Percentiles rank a stretch among this genome's conserved stretches.
These are phyloP conservation scores for Aurelia coerulea DNA, from an alignment of 30 jellyfish, hydroid and myxozoan species.

Conservation along the genomic window DNA sequence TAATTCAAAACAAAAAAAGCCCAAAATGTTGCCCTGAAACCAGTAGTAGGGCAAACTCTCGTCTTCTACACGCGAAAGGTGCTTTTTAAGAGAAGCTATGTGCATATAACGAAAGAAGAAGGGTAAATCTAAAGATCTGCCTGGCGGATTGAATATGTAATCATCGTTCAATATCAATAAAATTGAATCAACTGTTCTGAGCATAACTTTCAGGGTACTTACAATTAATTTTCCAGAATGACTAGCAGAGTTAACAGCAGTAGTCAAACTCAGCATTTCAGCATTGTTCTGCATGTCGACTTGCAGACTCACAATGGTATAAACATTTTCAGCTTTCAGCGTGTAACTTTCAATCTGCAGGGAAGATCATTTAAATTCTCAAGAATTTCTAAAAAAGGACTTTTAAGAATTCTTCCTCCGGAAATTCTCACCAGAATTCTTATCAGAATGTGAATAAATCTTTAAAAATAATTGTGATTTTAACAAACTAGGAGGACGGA, in stretches of 20 bases:
- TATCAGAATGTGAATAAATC: background rate
- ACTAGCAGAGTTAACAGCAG: background rate
- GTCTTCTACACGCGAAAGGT: too few species aligned
- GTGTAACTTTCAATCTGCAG: background rate
- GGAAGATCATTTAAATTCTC: background rate
- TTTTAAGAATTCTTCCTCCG: background rate
- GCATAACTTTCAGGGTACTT: background rate
- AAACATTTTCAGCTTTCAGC: background rate
- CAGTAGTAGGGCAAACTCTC: too few species aligned
- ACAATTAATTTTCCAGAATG: slow-evolving; percentile 1
- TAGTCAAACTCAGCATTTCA: slow-evolving; percentile 1
- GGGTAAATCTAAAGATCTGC: too few species aligned
- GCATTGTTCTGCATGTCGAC: background rate
- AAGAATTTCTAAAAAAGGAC: background rate
- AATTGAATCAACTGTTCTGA: too few species aligned
- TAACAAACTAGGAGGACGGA: too few species aligned
- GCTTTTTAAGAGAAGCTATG: too few species aligned
- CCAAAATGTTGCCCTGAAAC: too few species aligned
- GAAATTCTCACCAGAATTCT: background rate
- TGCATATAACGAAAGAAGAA: too few species aligned
- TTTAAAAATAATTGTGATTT: too few species aligned
- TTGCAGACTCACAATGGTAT: slow-evolving; percentile 16
- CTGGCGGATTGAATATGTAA: too few species aligned
- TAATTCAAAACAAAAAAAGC: too few species aligned
- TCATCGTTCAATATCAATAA: too few species aligned